Evolutionary conservation across 2,797 vertebrate genomes (phyloP), one percentile per base, ranked within the genome.

Genomic region (Graptemys geographica): DNA sequence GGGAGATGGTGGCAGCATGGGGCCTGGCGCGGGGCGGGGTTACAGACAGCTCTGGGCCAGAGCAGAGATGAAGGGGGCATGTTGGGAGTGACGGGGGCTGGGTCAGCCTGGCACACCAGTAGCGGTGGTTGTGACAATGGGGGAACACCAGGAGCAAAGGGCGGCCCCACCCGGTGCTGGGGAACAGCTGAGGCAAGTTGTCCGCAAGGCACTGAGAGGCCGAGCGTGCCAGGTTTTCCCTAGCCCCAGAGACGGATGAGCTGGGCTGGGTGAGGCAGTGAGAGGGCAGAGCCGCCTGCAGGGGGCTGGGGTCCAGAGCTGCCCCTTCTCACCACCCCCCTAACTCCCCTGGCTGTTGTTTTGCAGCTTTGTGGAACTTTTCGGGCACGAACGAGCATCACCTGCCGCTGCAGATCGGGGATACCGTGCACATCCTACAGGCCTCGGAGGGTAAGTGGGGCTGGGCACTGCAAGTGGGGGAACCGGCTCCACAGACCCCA

Each of bases 381-480:
- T 57, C 79, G 0, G 27, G 95, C 72, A 97, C 95, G 59, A 90
- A 90, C 0, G 96, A 97, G 69, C 96, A 97, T 83, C 97, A 97
- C 90, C 96, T 97, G 5, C 90, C 96, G 0, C 96, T 97, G 88
- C 95, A 97, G 79, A 80, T 97, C 0, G 97, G 97, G 90, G 97
- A 97, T 84, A 95, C 94, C 0, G 97, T 97, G 89, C 94, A 92
- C 79, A 97, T 97, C 92, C 94, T 97, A 55, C 95, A 96, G 83
- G 92, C 91, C 8, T 97, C 89, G 0, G 97, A 97, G 94, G 97
- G 97, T 97, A 86, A 95, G 95, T 33, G 80, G 5, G 5, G 47
- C 6, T 1, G 0, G 57, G 62, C 33, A n/a, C n/a, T 8, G 16
- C 5, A 4, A 21, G n/a, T 37, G 31, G 65, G 65, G n/a, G n/a